A percentile compares a stretch with the other conserved stretches of the same genome.
Evolutionary conservation across 2,888 invertebrate species (phyloP).

Genomic region (Eupithecia abbreviata): DNA sequence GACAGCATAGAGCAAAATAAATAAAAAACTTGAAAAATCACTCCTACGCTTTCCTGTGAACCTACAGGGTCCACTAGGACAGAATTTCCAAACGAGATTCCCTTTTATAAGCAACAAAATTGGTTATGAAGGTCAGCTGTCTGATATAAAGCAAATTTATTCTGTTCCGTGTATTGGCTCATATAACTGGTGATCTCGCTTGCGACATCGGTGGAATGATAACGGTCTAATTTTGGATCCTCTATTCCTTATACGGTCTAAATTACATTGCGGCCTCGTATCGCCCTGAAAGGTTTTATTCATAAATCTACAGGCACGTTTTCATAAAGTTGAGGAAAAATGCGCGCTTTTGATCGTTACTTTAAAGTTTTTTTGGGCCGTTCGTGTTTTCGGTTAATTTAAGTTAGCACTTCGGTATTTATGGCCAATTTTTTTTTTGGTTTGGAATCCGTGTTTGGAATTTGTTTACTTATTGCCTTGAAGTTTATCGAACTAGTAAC

Average conservation of each 20-base stretch:
- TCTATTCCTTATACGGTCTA: slow-evolving; percentile 72
- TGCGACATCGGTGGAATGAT: slow-evolving; percentile 80
- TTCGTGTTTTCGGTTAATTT: slow-evolving; percentile 51
- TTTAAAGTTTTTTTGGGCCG: slow-evolving; percentile 57
- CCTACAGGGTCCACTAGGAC: slow-evolving; percentile 51
- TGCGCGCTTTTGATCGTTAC: slow-evolving; percentile 66
- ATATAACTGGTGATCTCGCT: slow-evolving; percentile 79
- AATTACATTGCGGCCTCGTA: slow-evolving; percentile 78
- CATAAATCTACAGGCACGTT: slow-evolving; percentile 81
- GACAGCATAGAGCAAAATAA: not conserved
- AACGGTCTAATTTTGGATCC: slow-evolving; percentile 80
- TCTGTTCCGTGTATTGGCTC: slow-evolving; percentile 82
- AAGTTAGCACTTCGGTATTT: slow-evolving; percentile 49
- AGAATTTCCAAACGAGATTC: slow-evolving; percentile 69
- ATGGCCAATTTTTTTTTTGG: slow-evolving; percentile 31
- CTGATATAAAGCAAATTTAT: slow-evolving; percentile 82
- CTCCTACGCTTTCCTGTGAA: not conserved
- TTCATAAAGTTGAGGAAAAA: slow-evolving; percentile 79
- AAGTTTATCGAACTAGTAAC: slow-evolving; percentile 33
- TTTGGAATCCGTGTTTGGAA: slow-evolving; percentile 34
- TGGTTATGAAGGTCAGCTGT: slow-evolving; percentile 80
- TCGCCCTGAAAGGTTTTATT: slow-evolving; percentile 82
- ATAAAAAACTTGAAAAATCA: too few species aligned
- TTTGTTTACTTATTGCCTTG: slow-evolving; percentile 32
- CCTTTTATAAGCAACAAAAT: slow-evolving; percentile 74